phyloP scores from a whole-genome alignment of 2,888 invertebrate genomes.

The Macrostomum cliftonense region DNA sequence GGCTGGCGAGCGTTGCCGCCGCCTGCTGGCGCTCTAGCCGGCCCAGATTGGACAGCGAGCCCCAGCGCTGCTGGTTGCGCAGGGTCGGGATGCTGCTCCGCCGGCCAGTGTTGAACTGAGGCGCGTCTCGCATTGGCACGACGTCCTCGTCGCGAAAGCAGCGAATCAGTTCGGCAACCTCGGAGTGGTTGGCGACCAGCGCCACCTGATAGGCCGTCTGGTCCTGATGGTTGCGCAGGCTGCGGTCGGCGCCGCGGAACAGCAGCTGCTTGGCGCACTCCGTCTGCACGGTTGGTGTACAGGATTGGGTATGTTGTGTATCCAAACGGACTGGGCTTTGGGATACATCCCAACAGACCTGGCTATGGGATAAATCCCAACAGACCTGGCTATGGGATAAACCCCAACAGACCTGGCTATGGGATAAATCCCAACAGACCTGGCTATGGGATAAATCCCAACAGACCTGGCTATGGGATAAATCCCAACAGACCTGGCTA shows the following conservation, averaged over 20 bases:
- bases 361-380: too few relatives aligned
- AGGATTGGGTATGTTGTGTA: too few relatives aligned
- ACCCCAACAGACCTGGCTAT: too few relatives aligned
- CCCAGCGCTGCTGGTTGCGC: background rate
- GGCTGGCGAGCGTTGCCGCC: too few relatives aligned
- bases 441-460: too few relatives aligned
- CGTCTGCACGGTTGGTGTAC: constrained; percentile 21
- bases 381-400: too few relatives aligned
- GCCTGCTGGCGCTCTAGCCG: too few relatives aligned
- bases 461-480: too few relatives aligned
- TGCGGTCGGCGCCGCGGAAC: constrained; percentile 80
- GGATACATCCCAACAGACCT: too few relatives aligned
- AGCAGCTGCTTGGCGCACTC: constrained; percentile 81
- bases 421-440: too few relatives aligned
- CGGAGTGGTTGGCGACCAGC: constrained; percentile 83
- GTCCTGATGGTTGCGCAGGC: constrained; percentile 81
- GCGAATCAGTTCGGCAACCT: constrained; percentile 81
- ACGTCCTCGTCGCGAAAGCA: constrained; percentile 79
- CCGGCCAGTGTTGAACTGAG: constrained; percentile 3
- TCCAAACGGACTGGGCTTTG: too few relatives aligned
- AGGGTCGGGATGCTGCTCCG: constrained; percentile 2
- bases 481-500: too few relatives aligned
- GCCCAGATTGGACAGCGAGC: background rate
- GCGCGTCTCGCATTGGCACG: constrained; percentile 5
- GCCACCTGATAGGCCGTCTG: constrained; percentile 95